Evolutionary conservation across 2,113 vertebrate species (phyloP).

Genomic region (Varanus komodoensis): DNA sequence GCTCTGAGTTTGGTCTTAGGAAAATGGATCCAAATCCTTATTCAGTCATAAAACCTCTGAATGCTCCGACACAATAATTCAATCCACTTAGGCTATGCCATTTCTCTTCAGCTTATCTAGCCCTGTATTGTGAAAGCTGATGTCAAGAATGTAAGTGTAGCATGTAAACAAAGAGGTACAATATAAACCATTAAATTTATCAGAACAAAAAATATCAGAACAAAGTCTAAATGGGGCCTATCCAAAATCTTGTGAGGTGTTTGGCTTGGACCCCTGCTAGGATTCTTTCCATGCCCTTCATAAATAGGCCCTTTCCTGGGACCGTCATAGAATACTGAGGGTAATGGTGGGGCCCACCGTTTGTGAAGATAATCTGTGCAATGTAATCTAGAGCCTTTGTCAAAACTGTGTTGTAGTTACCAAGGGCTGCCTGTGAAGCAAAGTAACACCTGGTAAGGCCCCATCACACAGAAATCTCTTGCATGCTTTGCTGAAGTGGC

Average conservation of each 20-base stretch:
- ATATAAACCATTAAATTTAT: not conserved
- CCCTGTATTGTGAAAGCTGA: not conserved
- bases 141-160: not conserved
- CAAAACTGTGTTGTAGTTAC: not conserved
- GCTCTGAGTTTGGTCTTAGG: not conserved
- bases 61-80: not conserved
- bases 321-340: not conserved
- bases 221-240: not conserved
- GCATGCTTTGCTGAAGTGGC: not conserved
- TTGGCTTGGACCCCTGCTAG: not conserved
- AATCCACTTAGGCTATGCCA: not conserved
- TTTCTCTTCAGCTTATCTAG: not conserved
- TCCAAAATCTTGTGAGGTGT: not conserved
- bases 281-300: not conserved
- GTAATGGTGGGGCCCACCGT: not conserved
- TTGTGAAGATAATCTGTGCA: not conserved
- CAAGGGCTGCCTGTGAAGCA: not conserved
- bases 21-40: not conserved
- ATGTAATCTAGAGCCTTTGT: not conserved
- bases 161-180: not conserved
- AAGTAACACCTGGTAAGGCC: no score
- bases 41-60: not conserved
- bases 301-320: not conserved
- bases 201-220: not conserved
- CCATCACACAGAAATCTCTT: not conserved